These are phyloP conservation scores for Acanthopleura granulata DNA, from an alignment of 2,888 invertebrate genomes.

Conservation along the genomic window DNA sequence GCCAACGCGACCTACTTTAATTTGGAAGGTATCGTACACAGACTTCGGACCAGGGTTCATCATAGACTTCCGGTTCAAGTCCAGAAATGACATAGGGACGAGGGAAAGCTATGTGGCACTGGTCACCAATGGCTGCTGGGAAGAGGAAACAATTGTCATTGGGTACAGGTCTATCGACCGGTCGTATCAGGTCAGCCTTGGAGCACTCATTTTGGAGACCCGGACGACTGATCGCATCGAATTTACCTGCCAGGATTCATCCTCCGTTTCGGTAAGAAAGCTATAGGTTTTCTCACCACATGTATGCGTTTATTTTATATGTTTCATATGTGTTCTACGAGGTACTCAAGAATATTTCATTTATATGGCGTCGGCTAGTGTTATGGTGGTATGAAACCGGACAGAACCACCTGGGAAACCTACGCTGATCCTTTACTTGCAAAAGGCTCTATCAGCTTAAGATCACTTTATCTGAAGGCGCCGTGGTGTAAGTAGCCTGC, in stretches of 20 bases:
- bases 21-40: background rate
- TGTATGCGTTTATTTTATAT: too few relatives aligned
- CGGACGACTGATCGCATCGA: background rate
- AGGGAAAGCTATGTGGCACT: background rate
- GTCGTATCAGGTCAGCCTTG: background rate
- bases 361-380: too few relatives aligned
- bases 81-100: background rate
- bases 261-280: background rate
- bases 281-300: too few relatives aligned
- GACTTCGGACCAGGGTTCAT: background rate
- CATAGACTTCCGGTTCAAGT: background rate
- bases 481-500: too few relatives aligned
- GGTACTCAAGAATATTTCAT: too few relatives aligned
- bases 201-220: background rate
- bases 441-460: too few relatives aligned
- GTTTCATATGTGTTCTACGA: too few relatives aligned
- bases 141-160: background rate
- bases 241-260: background rate
- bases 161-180: background rate
- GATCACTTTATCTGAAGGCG: too few relatives aligned
- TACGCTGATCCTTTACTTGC: too few relatives aligned
- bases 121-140: slow-evolving; percentile 7
- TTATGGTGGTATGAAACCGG: too few relatives aligned
- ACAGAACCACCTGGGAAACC: too few relatives aligned
- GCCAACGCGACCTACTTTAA: background rate